Conservation (phyloP, 2,113 vertebrate genomes). For the Mobula hypostoma region DNA sequence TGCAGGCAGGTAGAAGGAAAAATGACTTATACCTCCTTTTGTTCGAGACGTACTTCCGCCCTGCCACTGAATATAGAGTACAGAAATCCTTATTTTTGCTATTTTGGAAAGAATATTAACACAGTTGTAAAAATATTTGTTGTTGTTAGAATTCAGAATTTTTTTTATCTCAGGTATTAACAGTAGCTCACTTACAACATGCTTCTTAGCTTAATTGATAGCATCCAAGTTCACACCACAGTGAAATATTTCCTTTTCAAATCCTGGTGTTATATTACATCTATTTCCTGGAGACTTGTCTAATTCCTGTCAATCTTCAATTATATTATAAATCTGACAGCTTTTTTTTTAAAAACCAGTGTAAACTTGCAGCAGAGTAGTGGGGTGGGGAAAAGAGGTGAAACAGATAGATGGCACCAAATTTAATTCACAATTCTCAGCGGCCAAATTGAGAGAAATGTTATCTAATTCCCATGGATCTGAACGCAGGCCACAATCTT, state of each 20-base stretch:
- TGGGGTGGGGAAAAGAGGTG: background rate
- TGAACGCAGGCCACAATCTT: background rate
- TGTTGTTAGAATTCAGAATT: background rate
- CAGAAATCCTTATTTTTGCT: background rate
- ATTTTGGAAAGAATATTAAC: background rate
- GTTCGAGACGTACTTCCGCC: too few species aligned
- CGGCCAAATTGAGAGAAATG: background rate
- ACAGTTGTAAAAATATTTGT: background rate
- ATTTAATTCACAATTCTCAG: background rate
- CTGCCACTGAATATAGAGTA: background rate
- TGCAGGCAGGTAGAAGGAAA: too few species aligned
- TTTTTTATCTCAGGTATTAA: background rate
- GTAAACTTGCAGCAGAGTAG: background rate
- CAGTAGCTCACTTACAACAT: background rate
- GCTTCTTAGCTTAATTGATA: background rate
- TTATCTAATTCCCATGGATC: background rate
- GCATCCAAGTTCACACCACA: background rate
- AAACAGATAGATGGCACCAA: background rate
- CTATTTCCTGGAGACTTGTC: background rate
- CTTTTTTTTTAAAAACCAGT: background rate
- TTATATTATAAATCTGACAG: background rate
- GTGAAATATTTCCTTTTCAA: background rate
- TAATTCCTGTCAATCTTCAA: background rate
- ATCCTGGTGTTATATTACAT: background rate
- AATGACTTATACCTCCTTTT: too few species aligned